phyloP scores from a whole-genome alignment of 2,888 invertebrate genomes.

The Scaptodrosophila latifasciaeformis region DNA sequence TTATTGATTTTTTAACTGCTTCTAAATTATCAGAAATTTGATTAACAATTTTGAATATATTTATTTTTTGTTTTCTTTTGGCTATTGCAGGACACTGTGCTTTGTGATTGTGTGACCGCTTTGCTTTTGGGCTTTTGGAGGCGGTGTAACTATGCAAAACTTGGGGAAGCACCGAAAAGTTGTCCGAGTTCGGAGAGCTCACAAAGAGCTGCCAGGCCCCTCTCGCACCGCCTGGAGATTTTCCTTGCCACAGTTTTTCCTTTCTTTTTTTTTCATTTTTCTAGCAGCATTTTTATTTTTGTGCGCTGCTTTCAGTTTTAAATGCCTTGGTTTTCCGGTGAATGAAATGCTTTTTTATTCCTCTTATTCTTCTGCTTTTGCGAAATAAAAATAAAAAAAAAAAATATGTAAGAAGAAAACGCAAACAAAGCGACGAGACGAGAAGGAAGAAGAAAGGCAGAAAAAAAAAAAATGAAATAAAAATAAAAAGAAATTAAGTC shows the following conservation, averaged over 20 bases:
- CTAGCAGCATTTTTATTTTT: too few relatives aligned
- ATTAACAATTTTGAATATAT: too few relatives aligned
- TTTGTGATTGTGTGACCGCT: slow-evolving; percentile 4
- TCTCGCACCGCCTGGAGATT: too few relatives aligned
- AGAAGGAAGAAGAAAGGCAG: slow-evolving; percentile 22
- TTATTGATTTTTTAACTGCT: too few relatives aligned
- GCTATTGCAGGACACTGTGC: slow-evolving; percentile 19
- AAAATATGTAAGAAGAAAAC: slow-evolving; percentile 13
- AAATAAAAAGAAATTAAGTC: slow-evolving; percentile 53
- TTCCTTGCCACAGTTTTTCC: slow-evolving; percentile 6
- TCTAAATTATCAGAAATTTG: too few relatives aligned
- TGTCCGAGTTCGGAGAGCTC: slow-evolving; percentile 46
- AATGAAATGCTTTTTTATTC: slow-evolving; percentile 45
- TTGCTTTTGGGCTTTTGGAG: not conserved
- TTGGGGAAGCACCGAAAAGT: slow-evolving; percentile 55
- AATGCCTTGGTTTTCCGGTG: slow-evolving; percentile 40
- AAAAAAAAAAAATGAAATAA: slow-evolving; percentile 11
- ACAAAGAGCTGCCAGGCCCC: too few relatives aligned
- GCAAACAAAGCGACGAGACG: slow-evolving; percentile 20
- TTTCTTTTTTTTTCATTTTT: too few relatives aligned
- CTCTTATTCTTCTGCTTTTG: slow-evolving; percentile 28
- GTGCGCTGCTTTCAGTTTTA: too few relatives aligned
- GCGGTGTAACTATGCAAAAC: slow-evolving; percentile 17
- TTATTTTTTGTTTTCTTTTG: too few relatives aligned
- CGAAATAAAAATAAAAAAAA: slow-evolving; percentile 34